These are phyloP conservation scores for Mus spicilegus DNA, from an alignment of 2,113 vertebrate genomes.

Conservation along the genomic window DNA sequence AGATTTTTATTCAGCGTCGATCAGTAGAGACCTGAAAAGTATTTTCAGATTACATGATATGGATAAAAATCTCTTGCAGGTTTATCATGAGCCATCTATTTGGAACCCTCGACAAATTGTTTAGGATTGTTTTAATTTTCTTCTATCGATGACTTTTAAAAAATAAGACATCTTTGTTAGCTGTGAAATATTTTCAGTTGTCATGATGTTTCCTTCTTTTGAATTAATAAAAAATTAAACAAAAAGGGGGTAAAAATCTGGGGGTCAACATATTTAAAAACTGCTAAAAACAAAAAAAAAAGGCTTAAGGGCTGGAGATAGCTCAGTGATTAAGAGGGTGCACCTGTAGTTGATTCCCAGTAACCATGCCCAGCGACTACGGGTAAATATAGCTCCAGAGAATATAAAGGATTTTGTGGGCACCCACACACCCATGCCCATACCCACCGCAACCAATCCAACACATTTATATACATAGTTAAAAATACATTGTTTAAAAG, in stretches of 20 bases:
- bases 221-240: constrained; percentile 51
- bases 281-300: background rate
- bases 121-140: constrained; percentile 74
- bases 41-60: constrained; percentile 80
- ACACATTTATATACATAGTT: background rate
- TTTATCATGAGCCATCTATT: constrained; percentile 82
- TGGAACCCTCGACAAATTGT: constrained; percentile 65
- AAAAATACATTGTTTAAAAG: background rate
- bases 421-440: background rate
- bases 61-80: constrained; percentile 73
- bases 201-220: constrained; percentile 19
- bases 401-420: background rate
- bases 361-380: accelerated
- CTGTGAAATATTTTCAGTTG: constrained; percentile 67
- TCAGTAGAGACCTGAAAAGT: constrained; percentile 84
- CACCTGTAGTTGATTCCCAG: background rate
- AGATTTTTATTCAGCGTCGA: constrained; percentile 86
- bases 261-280: constrained; percentile 34
- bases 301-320: background rate
- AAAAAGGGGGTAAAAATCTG: constrained; percentile 65
- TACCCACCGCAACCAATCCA: background rate
- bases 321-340: background rate
- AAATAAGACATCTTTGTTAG: constrained; percentile 55
- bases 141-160: constrained; percentile 47
- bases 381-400: background rate